Evolutionary conservation across 2,113 vertebrate genomes (phyloP), one percentile per base, ranked within the genome.

Genomic region (Eolophus roseicapilla): DNA sequence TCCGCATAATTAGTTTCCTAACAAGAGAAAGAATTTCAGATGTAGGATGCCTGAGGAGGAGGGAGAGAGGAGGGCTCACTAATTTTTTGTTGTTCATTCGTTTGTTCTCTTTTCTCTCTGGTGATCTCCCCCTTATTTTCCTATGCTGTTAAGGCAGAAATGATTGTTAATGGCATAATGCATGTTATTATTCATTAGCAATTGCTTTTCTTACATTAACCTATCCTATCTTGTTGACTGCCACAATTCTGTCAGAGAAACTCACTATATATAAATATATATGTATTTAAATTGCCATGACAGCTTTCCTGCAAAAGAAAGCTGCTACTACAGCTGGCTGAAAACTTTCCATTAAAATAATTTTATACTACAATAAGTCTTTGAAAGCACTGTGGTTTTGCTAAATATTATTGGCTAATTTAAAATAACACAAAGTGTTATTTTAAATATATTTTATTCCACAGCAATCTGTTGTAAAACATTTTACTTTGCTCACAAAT

Each of bases 1-100:
- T 81, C 62, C 3, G 4, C 47, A 55, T 95, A 95, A 96, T 92
- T 90, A 90, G 60, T 60, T 78, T 71, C 64, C 85, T 90, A 90
- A 88, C 12, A 90, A 87, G 35, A 92, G 28, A 82, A 93, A 94
- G n/a, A 15, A 86, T 75, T 86, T 86, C 82, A 86, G 33, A 59
- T 1, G 3, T n/a, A 81, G 14, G 21, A 77, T 70, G 71, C 23
- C 64, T 41, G 59, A 86, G 62, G 33, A 93, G 78, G 31, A 70
- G 15, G 23, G 31, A 92, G 33, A 81, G 33, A 86, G 31, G 71
- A 94, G 7, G n/a, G 28, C 8, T 46, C 23, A 6, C 9, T 17
- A 3, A 18, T 7, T 31, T 41, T 53, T 71, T 67, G 15, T 39
- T 86, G 39, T 41, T 87, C 37, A 49, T 80, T 85, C 49, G 11